These are phyloP conservation scores for Uropetala carovei DNA, from an alignment of 2,888 invertebrate species.

Conservation along the genomic window DNA sequence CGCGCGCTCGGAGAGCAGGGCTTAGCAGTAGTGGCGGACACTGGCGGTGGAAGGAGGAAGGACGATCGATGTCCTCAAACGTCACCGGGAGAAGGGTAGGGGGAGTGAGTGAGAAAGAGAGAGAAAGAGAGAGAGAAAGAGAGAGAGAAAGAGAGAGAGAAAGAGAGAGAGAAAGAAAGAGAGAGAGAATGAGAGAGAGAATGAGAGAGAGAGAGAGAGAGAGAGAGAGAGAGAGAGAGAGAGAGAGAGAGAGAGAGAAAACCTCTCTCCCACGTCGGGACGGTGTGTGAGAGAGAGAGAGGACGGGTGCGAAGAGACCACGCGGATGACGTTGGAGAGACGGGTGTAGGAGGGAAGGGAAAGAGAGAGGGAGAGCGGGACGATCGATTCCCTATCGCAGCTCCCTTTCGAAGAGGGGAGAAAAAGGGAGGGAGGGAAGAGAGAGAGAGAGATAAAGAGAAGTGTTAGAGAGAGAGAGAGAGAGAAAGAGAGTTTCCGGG, in stretches of 20 bases:
- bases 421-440: not conserved
- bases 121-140: not conserved
- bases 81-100: conserved; percentile 27
- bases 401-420: not conserved
- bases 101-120: not conserved
- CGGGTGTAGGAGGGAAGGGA: not conserved
- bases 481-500: not conserved
- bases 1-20: not conserved
- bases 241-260: not conserved
- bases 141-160: not conserved
- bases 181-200: not conserved
- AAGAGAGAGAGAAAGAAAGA: not conserved
- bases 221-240: not conserved
- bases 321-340: conserved; percentile 48
- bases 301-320: conserved; percentile 39
- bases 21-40: conserved; percentile 33
- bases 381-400: conserved; percentile 14
- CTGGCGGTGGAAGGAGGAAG: conserved; percentile 16
- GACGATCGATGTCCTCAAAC: conserved; percentile 64
- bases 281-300: not conserved
- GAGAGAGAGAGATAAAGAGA: too few species aligned
- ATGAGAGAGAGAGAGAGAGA: conserved; percentile 30
- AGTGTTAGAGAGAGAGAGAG: too few species aligned
- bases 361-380: not conserved
- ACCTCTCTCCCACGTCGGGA: conserved; percentile 12